These are phyloP conservation scores for Lasius platythorax DNA, from an alignment of 2,888 invertebrate species.

Conservation along the genomic window DNA sequence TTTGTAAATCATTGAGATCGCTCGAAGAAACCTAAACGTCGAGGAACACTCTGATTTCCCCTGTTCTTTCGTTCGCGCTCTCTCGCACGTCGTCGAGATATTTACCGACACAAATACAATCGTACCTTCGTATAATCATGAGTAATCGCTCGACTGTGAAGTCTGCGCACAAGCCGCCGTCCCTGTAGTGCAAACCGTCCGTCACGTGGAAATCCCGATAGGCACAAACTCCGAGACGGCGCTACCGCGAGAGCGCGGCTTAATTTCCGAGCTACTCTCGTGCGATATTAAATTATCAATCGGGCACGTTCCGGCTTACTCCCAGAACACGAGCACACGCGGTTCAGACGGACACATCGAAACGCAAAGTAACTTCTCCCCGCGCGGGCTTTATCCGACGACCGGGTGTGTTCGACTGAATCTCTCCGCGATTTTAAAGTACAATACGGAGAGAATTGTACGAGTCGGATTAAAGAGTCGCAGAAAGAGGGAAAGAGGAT, in stretches of 20 bases:
- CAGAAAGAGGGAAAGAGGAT: not conserved
- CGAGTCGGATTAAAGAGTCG: constrained; percentile 4
- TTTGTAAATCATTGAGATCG: not conserved
- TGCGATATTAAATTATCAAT: constrained; percentile 72
- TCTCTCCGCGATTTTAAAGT: constrained; percentile 11
- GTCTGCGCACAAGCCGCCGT: constrained; percentile 66
- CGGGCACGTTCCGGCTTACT: constrained; percentile 57
- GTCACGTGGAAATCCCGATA: constrained; percentile 64
- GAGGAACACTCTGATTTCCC: not conserved
- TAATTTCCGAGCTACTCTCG: constrained; percentile 68
- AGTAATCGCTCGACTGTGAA: constrained; percentile 73
- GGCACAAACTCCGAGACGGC: constrained; percentile 61
- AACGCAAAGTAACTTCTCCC: constrained; percentile 8
- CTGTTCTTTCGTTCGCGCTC: not conserved
- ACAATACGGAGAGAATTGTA: constrained; percentile 2
- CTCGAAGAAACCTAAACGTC: not conserved
- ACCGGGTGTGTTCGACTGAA: not conserved
- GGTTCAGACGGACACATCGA: not conserved
- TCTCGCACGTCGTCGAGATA: not conserved
- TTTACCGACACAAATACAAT: constrained; percentile 48
- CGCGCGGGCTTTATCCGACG: not conserved
- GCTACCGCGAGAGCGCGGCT: constrained; percentile 62
- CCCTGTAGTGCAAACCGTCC: constrained; percentile 52
- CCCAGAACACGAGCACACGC: constrained; percentile 16
- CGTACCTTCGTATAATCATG: constrained; percentile 63